A percentile compares a stretch with the other conserved stretches of the same genome.
These are phyloP conservation scores for Nyctalus aviator DNA, from an alignment of 2,797 vertebrate species.

Conservation along the genomic window DNA sequence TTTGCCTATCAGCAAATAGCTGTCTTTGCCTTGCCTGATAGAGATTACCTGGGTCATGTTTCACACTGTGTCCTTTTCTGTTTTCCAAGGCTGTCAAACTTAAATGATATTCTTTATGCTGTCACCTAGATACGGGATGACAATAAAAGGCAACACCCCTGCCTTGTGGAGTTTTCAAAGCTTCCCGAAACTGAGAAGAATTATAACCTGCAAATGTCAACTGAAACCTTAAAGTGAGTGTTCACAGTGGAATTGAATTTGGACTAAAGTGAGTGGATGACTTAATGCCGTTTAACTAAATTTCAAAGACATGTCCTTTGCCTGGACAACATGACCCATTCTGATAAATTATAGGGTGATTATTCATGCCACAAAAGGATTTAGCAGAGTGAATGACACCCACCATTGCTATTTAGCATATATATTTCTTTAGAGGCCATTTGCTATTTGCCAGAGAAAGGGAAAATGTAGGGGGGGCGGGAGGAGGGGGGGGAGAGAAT, in stretches of 20 bases:
- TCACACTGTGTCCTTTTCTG: neutral
- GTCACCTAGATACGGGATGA: slow-evolving; percentile 95
- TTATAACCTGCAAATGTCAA: slow-evolving; percentile 99
- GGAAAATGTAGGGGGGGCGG: neutral
- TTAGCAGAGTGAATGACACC: neutral
- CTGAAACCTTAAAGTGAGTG: slow-evolving; percentile 98
- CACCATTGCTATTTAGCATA: neutral
- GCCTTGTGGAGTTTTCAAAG: slow-evolving; percentile 98
- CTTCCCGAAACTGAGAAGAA: slow-evolving; percentile 99
- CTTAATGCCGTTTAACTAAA: slow-evolving; percentile 9
- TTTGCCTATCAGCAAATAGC: slow-evolving; percentile 20
- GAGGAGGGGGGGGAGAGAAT: neutral
- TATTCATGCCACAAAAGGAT: slow-evolving; percentile 22
- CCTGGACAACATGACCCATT: slow-evolving; percentile 41
- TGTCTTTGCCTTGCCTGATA: neutral
- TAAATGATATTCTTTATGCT: slow-evolving; percentile 68
- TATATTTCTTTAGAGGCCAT: neutral
- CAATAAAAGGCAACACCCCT: slow-evolving; percentile 99
- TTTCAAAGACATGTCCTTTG: slow-evolving; percentile 12
- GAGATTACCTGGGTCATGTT: neutral
- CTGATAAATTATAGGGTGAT: slow-evolving; percentile 23
- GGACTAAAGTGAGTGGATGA: neutral
- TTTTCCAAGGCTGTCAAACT: slow-evolving; percentile 53
- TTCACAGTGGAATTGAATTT: slow-evolving; percentile 70
- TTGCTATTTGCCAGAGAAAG: slow-evolving; percentile 13